phyloP scores from a whole-genome alignment of 2,888 invertebrate species.

The Lapara coniferarum region DNA sequence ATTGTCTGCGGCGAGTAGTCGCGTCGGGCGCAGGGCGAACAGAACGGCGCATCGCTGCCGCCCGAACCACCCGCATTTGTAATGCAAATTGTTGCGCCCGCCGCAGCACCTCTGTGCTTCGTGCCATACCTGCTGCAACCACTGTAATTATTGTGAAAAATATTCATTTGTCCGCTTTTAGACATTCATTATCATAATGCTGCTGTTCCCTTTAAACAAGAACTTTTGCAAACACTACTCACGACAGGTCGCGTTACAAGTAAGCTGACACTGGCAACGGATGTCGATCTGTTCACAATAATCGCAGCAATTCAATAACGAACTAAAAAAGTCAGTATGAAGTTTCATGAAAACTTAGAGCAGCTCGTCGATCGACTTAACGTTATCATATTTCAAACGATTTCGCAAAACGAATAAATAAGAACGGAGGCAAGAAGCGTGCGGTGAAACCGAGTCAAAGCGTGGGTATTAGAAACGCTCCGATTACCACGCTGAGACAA shows the following conservation, averaged over 20 bases:
- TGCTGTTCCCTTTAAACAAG: constrained; percentile 41
- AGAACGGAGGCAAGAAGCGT: constrained; percentile 81
- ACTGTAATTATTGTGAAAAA: constrained; percentile 78
- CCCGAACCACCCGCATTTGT: constrained; percentile 67
- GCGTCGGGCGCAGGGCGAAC: constrained; percentile 53
- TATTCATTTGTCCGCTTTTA: constrained; percentile 76
- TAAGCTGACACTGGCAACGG: constrained; percentile 57
- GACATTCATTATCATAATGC: constrained; percentile 64
- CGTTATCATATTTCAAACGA: constrained; percentile 83
- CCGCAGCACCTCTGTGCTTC: constrained; percentile 63
- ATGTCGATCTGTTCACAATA: constrained; percentile 50
- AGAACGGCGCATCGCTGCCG: constrained; percentile 62
- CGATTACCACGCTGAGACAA: constrained; percentile 76
- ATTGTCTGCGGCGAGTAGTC: constrained; percentile 73
- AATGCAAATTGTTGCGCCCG: constrained; percentile 74
- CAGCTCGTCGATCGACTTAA: constrained; percentile 69
- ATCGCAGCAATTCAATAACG: constrained; percentile 75
- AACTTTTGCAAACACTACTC: not conserved
- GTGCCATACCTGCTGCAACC: constrained; percentile 75
- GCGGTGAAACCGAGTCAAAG: constrained; percentile 82
- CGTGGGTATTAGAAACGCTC: constrained; percentile 83
- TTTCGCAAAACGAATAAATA: constrained; percentile 83
- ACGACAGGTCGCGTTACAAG: constrained; percentile 31
- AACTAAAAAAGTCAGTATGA: constrained; percentile 76
- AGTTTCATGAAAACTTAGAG: constrained; percentile 74